Percentiles rank a stretch among this genome's conserved stretches.
Conservation (phyloP, 2,888 invertebrate genomes). For the Tipula unca region DNA sequence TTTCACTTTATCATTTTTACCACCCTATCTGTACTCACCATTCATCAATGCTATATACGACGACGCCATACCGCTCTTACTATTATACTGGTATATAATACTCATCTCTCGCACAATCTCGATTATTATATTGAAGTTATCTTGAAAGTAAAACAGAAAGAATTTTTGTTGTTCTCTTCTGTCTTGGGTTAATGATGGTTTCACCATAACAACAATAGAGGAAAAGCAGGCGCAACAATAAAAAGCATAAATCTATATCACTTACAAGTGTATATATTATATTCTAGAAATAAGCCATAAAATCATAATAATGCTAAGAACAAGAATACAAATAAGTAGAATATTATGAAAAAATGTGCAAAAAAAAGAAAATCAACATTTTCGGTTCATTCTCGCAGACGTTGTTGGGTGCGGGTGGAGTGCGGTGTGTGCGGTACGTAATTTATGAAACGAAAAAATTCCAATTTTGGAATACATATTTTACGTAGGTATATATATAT, state of each 20-base stretch:
- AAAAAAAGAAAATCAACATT: background rate
- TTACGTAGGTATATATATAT: too few relatives aligned
- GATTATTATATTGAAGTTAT: constrained; percentile 3
- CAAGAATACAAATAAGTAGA: background rate
- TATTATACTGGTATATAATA: too few relatives aligned
- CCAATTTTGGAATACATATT: too few relatives aligned
- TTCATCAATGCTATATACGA: background rate
- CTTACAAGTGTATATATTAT: background rate
- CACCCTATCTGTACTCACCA: background rate
- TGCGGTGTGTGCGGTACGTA: background rate
- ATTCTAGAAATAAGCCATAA: background rate
- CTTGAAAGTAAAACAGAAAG: background rate
- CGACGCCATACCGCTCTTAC: background rate
- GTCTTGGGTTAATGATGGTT: background rate
- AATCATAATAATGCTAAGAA: background rate
- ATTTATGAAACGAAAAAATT: too few relatives aligned
- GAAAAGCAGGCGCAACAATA: background rate
- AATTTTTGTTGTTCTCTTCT: background rate
- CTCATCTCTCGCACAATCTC: background rate
- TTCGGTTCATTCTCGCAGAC: background rate
- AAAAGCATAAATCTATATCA: background rate
- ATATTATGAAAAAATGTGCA: background rate
- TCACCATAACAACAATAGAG: background rate
- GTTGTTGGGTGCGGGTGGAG: background rate
- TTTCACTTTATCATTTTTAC: background rate